Conservation (phyloP, 2,113 vertebrate genomes). For the Marcusenius ussheri region DNA sequence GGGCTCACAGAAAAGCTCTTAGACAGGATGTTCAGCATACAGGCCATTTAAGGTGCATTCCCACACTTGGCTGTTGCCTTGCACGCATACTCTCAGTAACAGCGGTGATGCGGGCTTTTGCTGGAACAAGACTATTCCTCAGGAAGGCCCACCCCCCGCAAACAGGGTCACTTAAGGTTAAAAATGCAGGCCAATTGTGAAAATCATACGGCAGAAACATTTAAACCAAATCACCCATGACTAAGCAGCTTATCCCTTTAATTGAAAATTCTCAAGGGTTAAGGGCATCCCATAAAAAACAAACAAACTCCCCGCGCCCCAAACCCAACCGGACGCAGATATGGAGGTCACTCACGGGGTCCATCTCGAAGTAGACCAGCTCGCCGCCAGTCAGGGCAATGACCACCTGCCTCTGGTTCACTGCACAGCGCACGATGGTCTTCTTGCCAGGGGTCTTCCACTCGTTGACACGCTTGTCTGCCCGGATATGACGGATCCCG, state of each 20-base stretch:
- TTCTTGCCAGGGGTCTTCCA: slow-evolving; percentile 98
- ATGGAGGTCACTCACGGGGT: slow-evolving; percentile 69
- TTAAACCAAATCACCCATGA: not conserved
- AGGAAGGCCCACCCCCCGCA: not conserved
- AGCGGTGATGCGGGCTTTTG: not conserved
- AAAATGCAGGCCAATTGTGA: not conserved
- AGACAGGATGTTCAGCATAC: not conserved
- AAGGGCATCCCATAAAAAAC: not conserved
- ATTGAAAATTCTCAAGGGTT: not conserved
- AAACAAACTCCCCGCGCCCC: not conserved
- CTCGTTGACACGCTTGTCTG: slow-evolving; percentile 96
- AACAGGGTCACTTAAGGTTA: not conserved
- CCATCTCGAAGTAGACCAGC: slow-evolving; percentile 98
- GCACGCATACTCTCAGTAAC: not conserved
- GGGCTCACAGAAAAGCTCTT: not conserved
- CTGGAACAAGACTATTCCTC: not conserved
- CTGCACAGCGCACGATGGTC: slow-evolving; percentile 92
- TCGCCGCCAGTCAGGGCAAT: slow-evolving; percentile 95
- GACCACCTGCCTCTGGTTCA: slow-evolving; percentile 98
- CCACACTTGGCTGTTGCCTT: not conserved
- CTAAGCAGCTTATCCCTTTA: not conserved
- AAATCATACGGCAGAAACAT: not conserved
- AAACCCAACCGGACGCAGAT: not conserved
- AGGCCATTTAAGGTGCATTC: not conserved
- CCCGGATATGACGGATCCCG: slow-evolving; percentile 91